phyloP scores from a whole-genome alignment of 2,888 invertebrate genomes.

The Bimastos eiseni region DNA sequence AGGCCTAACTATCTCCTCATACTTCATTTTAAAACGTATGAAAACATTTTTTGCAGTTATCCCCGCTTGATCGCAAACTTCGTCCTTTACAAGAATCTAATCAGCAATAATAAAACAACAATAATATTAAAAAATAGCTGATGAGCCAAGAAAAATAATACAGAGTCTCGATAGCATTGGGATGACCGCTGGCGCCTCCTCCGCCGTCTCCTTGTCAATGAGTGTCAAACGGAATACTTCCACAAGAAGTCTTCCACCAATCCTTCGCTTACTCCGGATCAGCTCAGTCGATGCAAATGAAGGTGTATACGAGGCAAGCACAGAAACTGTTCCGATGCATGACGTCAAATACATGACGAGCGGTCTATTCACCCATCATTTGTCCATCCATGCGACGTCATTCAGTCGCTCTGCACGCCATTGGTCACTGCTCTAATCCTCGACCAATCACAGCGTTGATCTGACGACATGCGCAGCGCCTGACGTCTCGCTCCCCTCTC shows the following conservation, averaged over 20 bases:
- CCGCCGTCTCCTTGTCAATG: no score
- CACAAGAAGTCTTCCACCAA: background rate
- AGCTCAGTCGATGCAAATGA: background rate
- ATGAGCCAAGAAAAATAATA: background rate
- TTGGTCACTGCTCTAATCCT: background rate
- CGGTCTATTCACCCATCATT: background rate
- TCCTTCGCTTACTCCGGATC: background rate
- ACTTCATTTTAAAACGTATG: no score
- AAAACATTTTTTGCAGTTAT: no score
- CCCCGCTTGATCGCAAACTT: no score
- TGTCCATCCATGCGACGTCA: slow-evolving; percentile 13
- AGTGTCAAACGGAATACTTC: background rate
- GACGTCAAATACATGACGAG: background rate
- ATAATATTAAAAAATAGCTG: no score
- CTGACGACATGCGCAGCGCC: background rate
- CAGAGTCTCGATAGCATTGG: background rate
- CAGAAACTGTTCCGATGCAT: background rate
- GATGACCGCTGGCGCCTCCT: background rate
- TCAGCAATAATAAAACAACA: no score
- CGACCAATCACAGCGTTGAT: background rate
- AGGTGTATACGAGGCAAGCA: background rate
- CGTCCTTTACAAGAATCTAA: no score
- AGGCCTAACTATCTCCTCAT: no score
- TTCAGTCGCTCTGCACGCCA: background rate
- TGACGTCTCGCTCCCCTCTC: background rate